Conservation (phyloP, 2,113 vertebrate genomes). For the Fregata magnificens region DNA sequence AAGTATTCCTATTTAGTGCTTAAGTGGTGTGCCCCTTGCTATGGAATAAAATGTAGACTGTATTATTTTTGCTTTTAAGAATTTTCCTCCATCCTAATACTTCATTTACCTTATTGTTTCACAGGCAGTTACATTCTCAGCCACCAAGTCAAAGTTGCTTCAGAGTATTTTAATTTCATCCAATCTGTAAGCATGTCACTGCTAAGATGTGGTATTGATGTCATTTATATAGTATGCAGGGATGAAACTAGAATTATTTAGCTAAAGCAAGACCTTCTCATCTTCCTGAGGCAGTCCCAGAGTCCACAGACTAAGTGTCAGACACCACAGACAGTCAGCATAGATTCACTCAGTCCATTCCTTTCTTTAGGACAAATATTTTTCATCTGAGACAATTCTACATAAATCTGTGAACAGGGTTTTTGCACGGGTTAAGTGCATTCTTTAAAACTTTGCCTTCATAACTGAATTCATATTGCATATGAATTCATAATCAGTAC, state of each 20-base stretch:
- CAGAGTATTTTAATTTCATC: neutral
- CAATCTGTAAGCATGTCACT: neutral
- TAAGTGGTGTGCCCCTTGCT: neutral
- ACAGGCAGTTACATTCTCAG: neutral
- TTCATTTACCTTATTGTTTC: neutral
- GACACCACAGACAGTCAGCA: slow-evolving; percentile 11
- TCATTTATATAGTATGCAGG: neutral
- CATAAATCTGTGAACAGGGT: neutral
- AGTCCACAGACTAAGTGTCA: neutral
- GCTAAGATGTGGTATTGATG: slow-evolving; percentile 32
- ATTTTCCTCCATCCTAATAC: neutral
- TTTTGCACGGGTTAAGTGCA: neutral
- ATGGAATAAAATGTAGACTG: slow-evolving; percentile 43
- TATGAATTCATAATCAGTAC: neutral
- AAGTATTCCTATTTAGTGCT: neutral
- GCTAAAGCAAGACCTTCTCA: neutral
- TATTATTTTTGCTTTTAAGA: neutral
- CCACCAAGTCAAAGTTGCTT: neutral
- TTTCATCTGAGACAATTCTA: slow-evolving; percentile 3
- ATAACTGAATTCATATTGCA: neutral
- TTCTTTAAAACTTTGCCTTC: slow-evolving; percentile 9
- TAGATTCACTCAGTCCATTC: neutral
- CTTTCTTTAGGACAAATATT: slow-evolving; percentile 17
- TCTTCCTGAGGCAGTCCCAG: neutral
- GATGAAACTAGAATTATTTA: slow-evolving; percentile 27